Evolutionary conservation across 2,797 vertebrate species (phyloP).

Genomic region (Sebastes diploproa): DNA sequence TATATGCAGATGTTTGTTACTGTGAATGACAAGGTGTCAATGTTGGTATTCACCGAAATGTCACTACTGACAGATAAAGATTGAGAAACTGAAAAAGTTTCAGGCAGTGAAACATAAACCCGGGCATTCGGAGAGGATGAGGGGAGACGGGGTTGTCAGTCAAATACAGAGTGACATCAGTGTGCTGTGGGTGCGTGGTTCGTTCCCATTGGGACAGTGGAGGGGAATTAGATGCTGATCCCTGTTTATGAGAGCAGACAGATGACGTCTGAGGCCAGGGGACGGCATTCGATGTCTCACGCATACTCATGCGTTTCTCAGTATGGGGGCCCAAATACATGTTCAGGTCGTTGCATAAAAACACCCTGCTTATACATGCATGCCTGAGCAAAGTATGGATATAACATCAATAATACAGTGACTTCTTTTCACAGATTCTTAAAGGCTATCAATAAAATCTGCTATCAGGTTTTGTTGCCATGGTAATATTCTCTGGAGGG

Average conservation of each 20-base stretch:
- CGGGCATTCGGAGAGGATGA: background rate
- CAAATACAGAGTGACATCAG: slow-evolving; percentile 60
- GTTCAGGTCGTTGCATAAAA: slow-evolving; percentile 50
- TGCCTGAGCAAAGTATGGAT: background rate
- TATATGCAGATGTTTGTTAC: background rate
- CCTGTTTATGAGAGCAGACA: slow-evolving; percentile 62
- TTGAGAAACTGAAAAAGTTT: slow-evolving; percentile 14
- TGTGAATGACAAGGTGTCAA: slow-evolving; percentile 16
- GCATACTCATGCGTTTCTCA: background rate
- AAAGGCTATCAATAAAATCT: slow-evolving; percentile 3
- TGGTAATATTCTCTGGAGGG: slow-evolving; percentile 9
- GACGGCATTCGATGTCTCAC: slow-evolving; percentile 19
- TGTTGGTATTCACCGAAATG: slow-evolving; percentile 1
- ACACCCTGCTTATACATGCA: background rate
- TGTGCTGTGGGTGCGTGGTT: slow-evolving; percentile 43
- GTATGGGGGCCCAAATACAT: slow-evolving; percentile 23
- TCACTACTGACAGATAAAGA: slow-evolving; percentile 21
- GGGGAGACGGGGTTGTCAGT: slow-evolving; percentile 43
- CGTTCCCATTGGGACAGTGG: slow-evolving; percentile 47
- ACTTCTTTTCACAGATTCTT: background rate
- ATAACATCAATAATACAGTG: background rate
- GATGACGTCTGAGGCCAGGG: slow-evolving; percentile 60
- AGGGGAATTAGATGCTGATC: slow-evolving; percentile 57
- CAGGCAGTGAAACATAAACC: slow-evolving; percentile 29
- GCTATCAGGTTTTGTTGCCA: background rate